phyloP scores from a whole-genome alignment of 2,113 vertebrate species.

The Eolophus roseicapilla region DNA sequence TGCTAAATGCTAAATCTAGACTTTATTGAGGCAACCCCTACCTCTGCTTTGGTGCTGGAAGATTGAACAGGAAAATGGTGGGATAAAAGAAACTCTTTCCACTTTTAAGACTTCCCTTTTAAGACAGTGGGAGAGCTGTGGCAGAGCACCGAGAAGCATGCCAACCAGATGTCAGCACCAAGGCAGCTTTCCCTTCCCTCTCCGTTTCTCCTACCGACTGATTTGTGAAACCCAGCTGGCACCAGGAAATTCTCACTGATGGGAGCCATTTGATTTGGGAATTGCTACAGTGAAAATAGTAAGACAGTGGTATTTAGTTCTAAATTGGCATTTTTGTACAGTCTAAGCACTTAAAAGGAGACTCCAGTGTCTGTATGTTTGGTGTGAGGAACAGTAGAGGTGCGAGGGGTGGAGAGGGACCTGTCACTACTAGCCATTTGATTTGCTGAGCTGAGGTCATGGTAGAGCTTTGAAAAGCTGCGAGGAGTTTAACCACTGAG shows the following conservation, averaged over 20 bases:
- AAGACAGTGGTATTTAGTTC: background rate
- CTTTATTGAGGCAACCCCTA: background rate
- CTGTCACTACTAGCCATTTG: rapidly evolving
- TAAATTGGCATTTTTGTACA: background rate
- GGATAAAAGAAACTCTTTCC: background rate
- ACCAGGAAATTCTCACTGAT: background rate
- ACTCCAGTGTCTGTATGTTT: rapidly evolving
- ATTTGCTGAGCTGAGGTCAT: background rate
- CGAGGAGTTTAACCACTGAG: background rate
- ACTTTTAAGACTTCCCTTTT: background rate
- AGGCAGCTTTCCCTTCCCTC: no score
- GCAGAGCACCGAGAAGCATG: background rate
- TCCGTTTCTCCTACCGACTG: background rate
- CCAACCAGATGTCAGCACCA: background rate
- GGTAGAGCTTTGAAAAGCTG: background rate
- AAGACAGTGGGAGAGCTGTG: background rate
- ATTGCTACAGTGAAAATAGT: background rate
- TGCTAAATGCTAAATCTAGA: background rate
- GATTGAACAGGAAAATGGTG: background rate
- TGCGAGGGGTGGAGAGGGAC: background rate
- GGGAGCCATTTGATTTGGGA: background rate
- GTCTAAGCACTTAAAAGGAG: background rate
- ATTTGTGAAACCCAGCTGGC: background rate
- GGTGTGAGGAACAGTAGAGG: background rate
- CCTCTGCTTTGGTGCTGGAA: background rate